These are phyloP conservation scores for Tenodera sinensis DNA, from an alignment of 2,888 invertebrate species.

Conservation along the genomic window DNA sequence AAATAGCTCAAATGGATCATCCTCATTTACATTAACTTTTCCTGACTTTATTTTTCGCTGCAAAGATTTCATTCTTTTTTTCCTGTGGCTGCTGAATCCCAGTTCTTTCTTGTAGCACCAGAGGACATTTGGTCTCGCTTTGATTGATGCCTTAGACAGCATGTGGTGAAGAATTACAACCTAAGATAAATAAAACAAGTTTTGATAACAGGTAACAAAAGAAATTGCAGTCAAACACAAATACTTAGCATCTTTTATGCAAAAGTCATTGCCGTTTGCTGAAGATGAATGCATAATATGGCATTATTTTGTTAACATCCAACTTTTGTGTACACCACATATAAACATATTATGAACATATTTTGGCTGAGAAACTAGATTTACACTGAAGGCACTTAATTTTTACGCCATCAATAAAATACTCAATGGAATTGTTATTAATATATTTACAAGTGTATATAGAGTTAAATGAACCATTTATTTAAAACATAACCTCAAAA, in stretches of 20 bases:
- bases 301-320: too few relatives aligned
- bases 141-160: constrained; percentile 89
- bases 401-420: too few relatives aligned
- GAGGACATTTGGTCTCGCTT: constrained; percentile 87
- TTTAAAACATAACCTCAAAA: neutral
- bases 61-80: constrained; percentile 83
- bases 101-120: constrained; percentile 99
- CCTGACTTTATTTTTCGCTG: constrained; percentile 84
- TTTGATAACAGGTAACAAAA: neutral
- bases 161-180: constrained; percentile 97
- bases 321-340: too few relatives aligned
- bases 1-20: constrained; percentile 95
- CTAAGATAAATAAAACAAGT: constrained; percentile 48
- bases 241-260: neutral
- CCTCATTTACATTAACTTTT: constrained; percentile 85
- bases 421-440: too few relatives aligned
- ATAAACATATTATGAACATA: too few relatives aligned
- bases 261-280: too few relatives aligned
- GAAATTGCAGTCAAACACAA: neutral
- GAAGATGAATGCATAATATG: too few relatives aligned
- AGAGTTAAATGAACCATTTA: neutral
- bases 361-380: too few relatives aligned
- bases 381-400: too few relatives aligned
- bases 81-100: constrained; percentile 86
- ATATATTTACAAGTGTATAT: too few relatives aligned